Percentiles rank a stretch among this genome's conserved stretches.
Conservation (phyloP, 2,888 invertebrate species). For the Druceiella hillmani region DNA sequence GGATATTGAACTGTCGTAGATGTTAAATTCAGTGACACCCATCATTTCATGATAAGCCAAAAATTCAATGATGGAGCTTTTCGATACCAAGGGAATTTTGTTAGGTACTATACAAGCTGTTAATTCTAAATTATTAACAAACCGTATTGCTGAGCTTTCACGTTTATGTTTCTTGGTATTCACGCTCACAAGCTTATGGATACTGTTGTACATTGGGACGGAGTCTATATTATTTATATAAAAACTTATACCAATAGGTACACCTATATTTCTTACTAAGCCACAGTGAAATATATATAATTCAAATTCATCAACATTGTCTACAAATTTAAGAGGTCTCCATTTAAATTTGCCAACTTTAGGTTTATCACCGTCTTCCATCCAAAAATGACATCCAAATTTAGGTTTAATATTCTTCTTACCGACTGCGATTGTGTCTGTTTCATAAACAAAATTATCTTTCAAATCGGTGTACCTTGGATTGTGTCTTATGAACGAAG, state of each 20-base stretch:
- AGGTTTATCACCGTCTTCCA: constrained; percentile 53
- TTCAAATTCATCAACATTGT: too few species aligned
- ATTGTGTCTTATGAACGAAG: constrained; percentile 56
- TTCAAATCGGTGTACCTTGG: constrained; percentile 49
- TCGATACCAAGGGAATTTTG: constrained; percentile 45
- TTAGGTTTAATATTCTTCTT: constrained; percentile 51
- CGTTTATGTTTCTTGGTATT: constrained; percentile 38
- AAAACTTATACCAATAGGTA: constrained; percentile 53
- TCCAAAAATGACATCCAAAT: constrained; percentile 64
- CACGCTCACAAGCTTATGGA: constrained; percentile 42
- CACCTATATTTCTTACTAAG: constrained; percentile 38
- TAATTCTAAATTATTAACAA: constrained; percentile 47
- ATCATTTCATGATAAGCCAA: constrained; percentile 61
- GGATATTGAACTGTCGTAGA: constrained; percentile 57
- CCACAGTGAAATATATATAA: constrained; percentile 51
- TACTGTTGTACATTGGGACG: constrained; percentile 45
- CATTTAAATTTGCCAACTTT: constrained; percentile 57
- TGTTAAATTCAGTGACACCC: constrained; percentile 60
- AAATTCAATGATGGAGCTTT: constrained; percentile 58
- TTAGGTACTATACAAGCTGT: constrained; percentile 61
- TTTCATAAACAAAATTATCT: constrained; percentile 36
- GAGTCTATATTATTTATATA: constrained; percentile 43
- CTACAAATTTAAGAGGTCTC: constrained; percentile 26
- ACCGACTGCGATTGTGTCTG: constrained; percentile 58
- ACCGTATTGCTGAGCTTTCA: constrained; percentile 35